A percentile compares a stretch with the other conserved stretches of the same genome.
These are phyloP conservation scores for Naso thynnoides DNA, from an alignment of 2,797 vertebrate species.

Conservation along the genomic window DNA sequence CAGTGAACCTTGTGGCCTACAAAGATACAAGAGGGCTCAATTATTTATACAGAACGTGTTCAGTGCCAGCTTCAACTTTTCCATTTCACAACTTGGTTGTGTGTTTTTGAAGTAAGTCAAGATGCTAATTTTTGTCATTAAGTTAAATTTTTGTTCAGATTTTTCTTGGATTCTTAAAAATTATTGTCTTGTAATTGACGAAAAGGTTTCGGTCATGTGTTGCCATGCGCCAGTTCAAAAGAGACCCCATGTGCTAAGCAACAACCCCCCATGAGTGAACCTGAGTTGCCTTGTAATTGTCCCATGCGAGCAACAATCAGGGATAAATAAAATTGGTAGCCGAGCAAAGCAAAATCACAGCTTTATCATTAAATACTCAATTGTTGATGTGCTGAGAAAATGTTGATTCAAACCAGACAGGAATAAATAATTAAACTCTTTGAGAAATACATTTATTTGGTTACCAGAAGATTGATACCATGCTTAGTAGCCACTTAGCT, in stretches of 20 bases:
- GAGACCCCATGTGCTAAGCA: slow-evolving; percentile 70
- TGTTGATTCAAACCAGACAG: background rate
- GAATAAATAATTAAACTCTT: background rate
- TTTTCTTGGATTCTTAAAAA: too few relatives aligned
- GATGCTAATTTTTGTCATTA: background rate
- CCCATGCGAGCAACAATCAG: slow-evolving; percentile 48
- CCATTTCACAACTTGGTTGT: background rate
- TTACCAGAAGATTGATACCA: background rate
- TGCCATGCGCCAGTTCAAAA: slow-evolving; percentile 46
- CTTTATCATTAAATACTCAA: too few relatives aligned
- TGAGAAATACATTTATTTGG: background rate
- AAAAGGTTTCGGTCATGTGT: slow-evolving; percentile 31
- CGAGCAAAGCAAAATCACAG: slow-evolving; percentile 18
- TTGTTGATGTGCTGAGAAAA: background rate
- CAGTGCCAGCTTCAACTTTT: background rate
- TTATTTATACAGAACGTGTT: slow-evolving; percentile 3
- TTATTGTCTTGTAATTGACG: background rate
- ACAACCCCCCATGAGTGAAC: slow-evolving; percentile 47
- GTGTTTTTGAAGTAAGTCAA: background rate
- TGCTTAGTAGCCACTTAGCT: background rate
- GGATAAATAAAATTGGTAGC: slow-evolving; percentile 26
- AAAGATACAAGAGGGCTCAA: slow-evolving; percentile 3
- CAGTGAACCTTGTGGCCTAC: slow-evolving; percentile 9
- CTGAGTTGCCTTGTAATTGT: slow-evolving; percentile 36
- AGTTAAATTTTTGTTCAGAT: background rate